phyloP scores from a whole-genome alignment of 2,113 vertebrate genomes.

The Pimephales promelas region DNA sequence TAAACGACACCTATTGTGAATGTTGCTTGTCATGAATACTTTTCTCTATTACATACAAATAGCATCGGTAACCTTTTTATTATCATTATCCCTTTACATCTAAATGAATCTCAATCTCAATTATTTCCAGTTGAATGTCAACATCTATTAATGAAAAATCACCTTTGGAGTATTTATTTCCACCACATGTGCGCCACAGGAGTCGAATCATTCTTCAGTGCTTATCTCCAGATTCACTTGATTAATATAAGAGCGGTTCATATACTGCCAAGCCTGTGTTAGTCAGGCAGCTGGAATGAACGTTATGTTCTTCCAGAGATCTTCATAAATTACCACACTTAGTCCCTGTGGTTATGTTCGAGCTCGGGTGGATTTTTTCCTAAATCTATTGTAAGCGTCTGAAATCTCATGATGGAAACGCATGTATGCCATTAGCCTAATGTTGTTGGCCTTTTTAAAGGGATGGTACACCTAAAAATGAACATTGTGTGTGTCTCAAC shows the following conservation, averaged over 20 bases:
- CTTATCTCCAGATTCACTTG: constrained; percentile 19
- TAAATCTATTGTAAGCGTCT: background rate
- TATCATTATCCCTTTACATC: background rate
- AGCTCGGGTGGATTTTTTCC: background rate
- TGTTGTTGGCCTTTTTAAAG: background rate
- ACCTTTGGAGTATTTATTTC: constrained; percentile 10
- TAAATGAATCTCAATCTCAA: background rate
- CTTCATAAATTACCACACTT: constrained; percentile 26
- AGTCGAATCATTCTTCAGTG: background rate
- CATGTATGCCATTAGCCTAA: background rate
- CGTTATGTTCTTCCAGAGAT: constrained; percentile 23
- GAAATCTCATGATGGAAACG: background rate
- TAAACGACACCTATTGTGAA: background rate
- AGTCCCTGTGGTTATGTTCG: constrained; percentile 33
- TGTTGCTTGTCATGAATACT: background rate
- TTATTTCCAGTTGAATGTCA: constrained; percentile 6
- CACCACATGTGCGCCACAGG: constrained; percentile 3
- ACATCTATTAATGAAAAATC: constrained; percentile 2
- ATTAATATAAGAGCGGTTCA: constrained; percentile 10
- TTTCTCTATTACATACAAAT: constrained; percentile 2
- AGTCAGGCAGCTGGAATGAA: constrained; percentile 38
- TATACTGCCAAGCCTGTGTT: constrained; percentile 26
- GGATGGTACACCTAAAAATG: background rate
- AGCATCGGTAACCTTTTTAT: background rate
- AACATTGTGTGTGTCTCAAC: background rate